A percentile compares a stretch with the other conserved stretches of the same genome.
phyloP scores from a whole-genome alignment of 2,113 vertebrate genomes.

The Sitta europaea region DNA sequence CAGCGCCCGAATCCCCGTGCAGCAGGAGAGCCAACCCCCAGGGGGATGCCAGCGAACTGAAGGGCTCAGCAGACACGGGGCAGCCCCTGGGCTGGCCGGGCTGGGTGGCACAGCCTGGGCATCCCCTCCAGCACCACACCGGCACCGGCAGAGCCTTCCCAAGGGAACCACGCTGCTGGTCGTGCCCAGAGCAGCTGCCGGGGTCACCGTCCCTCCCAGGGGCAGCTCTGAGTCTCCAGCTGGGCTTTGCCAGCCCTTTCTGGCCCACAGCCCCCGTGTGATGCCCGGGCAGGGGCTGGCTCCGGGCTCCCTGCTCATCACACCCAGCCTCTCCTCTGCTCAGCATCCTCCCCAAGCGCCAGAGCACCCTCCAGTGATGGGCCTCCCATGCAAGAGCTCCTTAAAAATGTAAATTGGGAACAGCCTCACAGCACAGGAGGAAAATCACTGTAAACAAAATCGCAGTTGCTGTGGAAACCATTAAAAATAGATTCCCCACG shows the following conservation, averaged over 20 bases:
- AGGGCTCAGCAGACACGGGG: fast-evolving
- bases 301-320: background rate
- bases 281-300: background rate
- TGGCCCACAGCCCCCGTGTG: fast-evolving
- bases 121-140: background rate
- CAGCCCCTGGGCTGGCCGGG: background rate
- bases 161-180: fast-evolving
- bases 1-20: fast-evolving
- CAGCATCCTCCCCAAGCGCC: background rate
- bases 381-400: background rate
- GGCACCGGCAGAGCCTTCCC: background rate
- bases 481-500: conserved; percentile 78
- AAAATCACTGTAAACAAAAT: conserved; percentile 76
- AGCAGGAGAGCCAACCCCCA: fast-evolving
- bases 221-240: background rate
- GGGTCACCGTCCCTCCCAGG: background rate
- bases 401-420: conserved; percentile 56
- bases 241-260: background rate
- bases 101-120: background rate
- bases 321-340: background rate
- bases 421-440: conserved; percentile 45
- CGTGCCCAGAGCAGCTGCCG: fast-evolving
- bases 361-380: conserved; percentile 27
- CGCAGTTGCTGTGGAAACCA: conserved; percentile 75
- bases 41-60: fast-evolving